Evolutionary conservation across 2,888 invertebrate genomes (phyloP).

Genomic region (Melinaea marsaeus): DNA sequence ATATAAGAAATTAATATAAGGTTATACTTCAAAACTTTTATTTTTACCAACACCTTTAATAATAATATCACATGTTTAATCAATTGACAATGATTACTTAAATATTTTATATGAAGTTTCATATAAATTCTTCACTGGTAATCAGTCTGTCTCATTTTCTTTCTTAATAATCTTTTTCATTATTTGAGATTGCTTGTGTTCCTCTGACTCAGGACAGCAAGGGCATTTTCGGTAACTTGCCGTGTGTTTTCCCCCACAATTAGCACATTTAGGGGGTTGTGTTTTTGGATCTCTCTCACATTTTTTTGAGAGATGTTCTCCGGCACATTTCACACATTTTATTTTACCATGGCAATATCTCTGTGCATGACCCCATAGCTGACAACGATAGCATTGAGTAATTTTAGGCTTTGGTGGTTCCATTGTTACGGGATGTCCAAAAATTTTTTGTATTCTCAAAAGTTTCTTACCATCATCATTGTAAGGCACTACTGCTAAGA

Average conservation of each 20-base stretch:
- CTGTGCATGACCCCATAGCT: constrained; percentile 63
- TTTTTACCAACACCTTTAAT: not conserved
- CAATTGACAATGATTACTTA: constrained; percentile 11
- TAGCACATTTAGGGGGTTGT: constrained; percentile 53
- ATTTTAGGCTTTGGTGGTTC: constrained; percentile 49
- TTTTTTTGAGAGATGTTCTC: constrained; percentile 49
- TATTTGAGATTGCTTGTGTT: constrained; percentile 14
- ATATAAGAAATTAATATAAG: constrained; percentile 16
- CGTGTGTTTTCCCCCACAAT: constrained; percentile 52
- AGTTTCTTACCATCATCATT: constrained; percentile 43
- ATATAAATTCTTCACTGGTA: too few relatives aligned
- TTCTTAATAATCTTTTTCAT: constrained; percentile 9
- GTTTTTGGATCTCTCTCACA: constrained; percentile 41
- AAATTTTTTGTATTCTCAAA: constrained; percentile 41
- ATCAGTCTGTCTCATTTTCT: not conserved
- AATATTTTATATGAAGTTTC: constrained; percentile 17
- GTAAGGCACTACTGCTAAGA: constrained; percentile 50
- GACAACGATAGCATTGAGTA: constrained; percentile 62
- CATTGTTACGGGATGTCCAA: constrained; percentile 45
- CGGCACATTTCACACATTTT: constrained; percentile 64
- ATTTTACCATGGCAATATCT: constrained; percentile 52
- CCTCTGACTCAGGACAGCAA: constrained; percentile 27
- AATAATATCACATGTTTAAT: constrained; percentile 11
- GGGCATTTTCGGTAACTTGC: constrained; percentile 52
- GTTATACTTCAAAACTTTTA: constrained; percentile 11